Evolutionary conservation across 1,140 invertebrate species (phyloP), one percentile per base, ranked within the genome.

Genomic region (Brachystomella parvula): DNA sequence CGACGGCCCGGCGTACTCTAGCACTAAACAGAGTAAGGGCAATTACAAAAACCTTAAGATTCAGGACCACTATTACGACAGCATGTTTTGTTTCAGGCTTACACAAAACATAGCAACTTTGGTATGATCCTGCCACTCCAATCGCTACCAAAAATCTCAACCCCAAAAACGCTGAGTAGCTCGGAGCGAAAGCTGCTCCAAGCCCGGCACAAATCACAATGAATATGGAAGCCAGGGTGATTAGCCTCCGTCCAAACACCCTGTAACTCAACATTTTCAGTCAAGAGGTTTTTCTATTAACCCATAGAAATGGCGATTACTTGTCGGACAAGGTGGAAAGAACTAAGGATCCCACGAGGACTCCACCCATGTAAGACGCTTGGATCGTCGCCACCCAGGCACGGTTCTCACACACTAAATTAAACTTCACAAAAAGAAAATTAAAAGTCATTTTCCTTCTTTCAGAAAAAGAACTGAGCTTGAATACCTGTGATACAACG

Each of bases 331-430:
- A 63, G 26, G 21, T 49, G 19, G 17, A 3, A 30, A 53, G 9
- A 47, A 2, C 21, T 3, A 6, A 19, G 3, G 32, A 39, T 2
- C 35, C 60, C 24, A n/a, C 6, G 12, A 44, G 24, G 12, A 61
- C 39, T 61, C 60, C 35, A 29, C 24, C 53, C 68, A 69, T 69
- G 49, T 69, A 69, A 1, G 64, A 30, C 15, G 64, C 60, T 47
- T 69, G 71, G 39, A 71, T 72, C 1, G 71, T 65, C 1, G 73
- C 66, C 17, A 61, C 65, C 44, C 74, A 65, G 21, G 60, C 33
- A 9, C 68, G 67, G 26, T 61, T 49, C 1, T 62, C 60, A 56
- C 74, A 75, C 15, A 75, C 74, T 21, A 75, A 59, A 62, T 74
- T 39, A n/a, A n/a, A n/a, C n/a, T n/a, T n/a, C n/a, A n/a, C n/a